Evolutionary conservation across 2,888 invertebrate genomes (phyloP).

Genomic region (Globia sparganii): DNA sequence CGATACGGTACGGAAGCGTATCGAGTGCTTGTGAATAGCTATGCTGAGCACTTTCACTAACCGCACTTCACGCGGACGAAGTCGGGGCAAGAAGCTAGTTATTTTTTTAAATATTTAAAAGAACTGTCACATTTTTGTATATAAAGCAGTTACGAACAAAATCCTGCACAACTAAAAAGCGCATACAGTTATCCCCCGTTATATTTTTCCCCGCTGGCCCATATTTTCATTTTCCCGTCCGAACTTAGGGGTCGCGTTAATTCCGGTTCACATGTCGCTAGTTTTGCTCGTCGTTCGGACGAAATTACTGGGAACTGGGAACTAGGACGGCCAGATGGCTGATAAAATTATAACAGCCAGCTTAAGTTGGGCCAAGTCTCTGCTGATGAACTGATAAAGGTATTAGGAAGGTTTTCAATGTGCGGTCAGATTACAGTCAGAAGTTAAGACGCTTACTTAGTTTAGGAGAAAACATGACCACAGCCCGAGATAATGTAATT

Average conservation of each 20-base stretch:
- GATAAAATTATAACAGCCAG: slow-evolving; percentile 50
- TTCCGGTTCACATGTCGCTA: slow-evolving; percentile 68
- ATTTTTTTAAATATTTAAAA: not conserved
- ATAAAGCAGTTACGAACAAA: not conserved
- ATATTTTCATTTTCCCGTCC: slow-evolving; percentile 49
- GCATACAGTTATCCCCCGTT: slow-evolving; percentile 21
- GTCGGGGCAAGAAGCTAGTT: not conserved
- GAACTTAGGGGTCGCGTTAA: slow-evolving; percentile 61
- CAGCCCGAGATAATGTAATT: not conserved
- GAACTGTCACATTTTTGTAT: not conserved
- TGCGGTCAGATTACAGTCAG: not conserved
- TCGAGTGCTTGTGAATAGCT: too few relatives aligned
- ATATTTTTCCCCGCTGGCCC: slow-evolving; percentile 37
- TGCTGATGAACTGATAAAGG: slow-evolving; percentile 42
- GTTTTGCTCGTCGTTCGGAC: slow-evolving; percentile 46
- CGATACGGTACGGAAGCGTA: too few relatives aligned
- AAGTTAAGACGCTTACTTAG: not conserved
- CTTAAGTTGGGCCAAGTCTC: slow-evolving; percentile 41
- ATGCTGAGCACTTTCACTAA: too few relatives aligned
- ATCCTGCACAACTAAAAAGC: not conserved
- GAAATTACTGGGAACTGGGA: slow-evolving; percentile 43
- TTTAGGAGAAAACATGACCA: not conserved
- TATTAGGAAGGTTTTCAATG: slow-evolving; percentile 18
- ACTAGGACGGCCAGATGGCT: slow-evolving; percentile 49
- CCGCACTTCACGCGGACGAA: too few relatives aligned